Conservation (phyloP, 2,113 vertebrate species). For the Nycticorax nycticorax region DNA sequence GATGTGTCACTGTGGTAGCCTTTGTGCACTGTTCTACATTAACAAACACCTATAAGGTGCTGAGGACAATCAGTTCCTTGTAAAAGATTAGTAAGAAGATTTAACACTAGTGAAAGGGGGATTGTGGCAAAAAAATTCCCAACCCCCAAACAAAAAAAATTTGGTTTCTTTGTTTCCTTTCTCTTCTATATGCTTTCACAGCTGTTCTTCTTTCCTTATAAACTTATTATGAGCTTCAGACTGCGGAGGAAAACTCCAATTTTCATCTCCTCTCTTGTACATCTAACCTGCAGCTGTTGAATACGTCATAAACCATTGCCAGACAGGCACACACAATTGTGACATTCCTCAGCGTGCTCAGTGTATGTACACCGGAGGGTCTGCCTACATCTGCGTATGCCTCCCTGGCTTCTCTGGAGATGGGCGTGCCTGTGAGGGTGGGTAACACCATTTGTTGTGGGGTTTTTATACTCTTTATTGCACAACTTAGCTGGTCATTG, state of each 20-base stretch:
- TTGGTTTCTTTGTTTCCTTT: not conserved
- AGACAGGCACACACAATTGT: conserved; percentile 81
- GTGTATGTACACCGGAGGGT: conserved; percentile 83
- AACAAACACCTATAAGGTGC: not conserved
- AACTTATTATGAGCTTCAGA: not conserved
- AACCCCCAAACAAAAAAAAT: not conserved
- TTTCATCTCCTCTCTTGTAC: not conserved
- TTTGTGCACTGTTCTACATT: not conserved
- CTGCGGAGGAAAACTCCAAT: not conserved
- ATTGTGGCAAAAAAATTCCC: not conserved
- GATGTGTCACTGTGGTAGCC: not conserved
- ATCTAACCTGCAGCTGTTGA: conserved; percentile 57
- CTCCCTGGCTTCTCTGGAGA: conserved; percentile 86
- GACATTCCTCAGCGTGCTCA: conserved; percentile 86
- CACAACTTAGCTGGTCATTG: not conserved
- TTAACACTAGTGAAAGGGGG: not conserved
- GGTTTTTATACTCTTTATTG: not conserved
- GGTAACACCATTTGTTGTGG: not conserved
- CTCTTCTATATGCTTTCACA: not conserved
- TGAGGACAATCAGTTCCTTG: not conserved
- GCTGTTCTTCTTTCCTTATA: not conserved
- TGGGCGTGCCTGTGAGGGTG: conserved; percentile 84
- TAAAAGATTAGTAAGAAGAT: not conserved
- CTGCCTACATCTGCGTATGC: conserved; percentile 83
- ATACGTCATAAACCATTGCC: conserved; percentile 80